Base-by-base conservation (phyloP, 2,797 vertebrate genomes). In the Leuciscus waleckii region DNA sequence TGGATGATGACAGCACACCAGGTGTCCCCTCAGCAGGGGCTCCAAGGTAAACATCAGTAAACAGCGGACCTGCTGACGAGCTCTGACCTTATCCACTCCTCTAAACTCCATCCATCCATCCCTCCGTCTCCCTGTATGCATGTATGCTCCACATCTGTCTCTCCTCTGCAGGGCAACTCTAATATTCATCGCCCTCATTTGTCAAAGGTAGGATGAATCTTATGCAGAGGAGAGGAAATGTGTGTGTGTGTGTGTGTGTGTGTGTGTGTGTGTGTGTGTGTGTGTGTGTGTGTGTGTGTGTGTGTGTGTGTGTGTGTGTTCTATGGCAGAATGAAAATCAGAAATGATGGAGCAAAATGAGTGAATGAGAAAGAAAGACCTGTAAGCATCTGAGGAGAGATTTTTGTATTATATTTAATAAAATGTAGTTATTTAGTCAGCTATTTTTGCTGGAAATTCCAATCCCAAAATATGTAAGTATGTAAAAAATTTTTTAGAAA, bases 1-100 rank as follows among this genome's bases (percentile, higher is more conserved):
- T 71, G 88, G 84, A 90, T 89, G 93, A 86, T 93, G 93, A 94
- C 93, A 94, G 92, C 92, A 89, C 92, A 90, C 93, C 94, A 94
- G 94, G 94, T 95, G 94, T 94, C 89, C 92, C 92, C 91, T 91
- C 91, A 88, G 90, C 88, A 79, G 81, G 90, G 87, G 90, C 88
- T 90, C 90, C 88, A 92, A 89, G 88, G 92, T 93, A 92, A 95
- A 94, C 94, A 94, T 81, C 67, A 82, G 90, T 93, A 94, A 94
- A 93, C 91, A 93, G 88, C 80, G 84, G 86, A 87, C 90, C 89
- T 41, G 90, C 89, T 92, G 93, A 93, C 92, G 92, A 93, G 90
- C 84, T 88, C 87, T 89, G 90, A 90, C 90, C 90, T 93, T 91
- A 92, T 91, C 92, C 89, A 82, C 90, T 89, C 83, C 88, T 90